phyloP scores from a whole-genome alignment of 2,888 invertebrate species.

The Acanthopleura granulata region DNA sequence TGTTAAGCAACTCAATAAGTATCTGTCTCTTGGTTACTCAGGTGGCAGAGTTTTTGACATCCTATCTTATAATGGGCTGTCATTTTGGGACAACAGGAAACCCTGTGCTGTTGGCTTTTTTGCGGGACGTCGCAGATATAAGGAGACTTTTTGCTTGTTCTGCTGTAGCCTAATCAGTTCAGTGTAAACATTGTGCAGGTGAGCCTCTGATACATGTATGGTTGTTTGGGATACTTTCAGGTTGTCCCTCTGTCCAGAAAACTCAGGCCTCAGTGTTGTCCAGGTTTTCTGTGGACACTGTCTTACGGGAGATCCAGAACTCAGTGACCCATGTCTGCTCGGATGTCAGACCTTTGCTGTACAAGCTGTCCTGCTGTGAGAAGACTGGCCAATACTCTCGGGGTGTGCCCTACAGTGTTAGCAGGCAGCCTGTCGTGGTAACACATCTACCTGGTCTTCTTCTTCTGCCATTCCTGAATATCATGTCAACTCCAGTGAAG shows the following conservation, averaged over 20 bases:
- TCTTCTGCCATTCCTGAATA: too few species aligned
- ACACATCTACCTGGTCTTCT: background rate
- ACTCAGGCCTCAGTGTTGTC: slow-evolving; percentile 38
- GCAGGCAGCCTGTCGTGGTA: slow-evolving; percentile 47
- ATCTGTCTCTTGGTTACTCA: too few species aligned
- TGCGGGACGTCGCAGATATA: too few species aligned
- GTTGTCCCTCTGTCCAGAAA: slow-evolving; percentile 14
- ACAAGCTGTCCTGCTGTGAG: slow-evolving; percentile 47
- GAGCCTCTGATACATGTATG: background rate
- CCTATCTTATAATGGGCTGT: too few species aligned
- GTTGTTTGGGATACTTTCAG: background rate
- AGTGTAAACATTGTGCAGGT: too few species aligned
- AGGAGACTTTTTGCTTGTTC: too few species aligned
- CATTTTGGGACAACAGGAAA: too few species aligned
- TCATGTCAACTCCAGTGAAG: too few species aligned
- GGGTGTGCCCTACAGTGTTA: slow-evolving; percentile 47
- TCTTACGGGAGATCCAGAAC: slow-evolving; percentile 72
- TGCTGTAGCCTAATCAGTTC: too few species aligned
- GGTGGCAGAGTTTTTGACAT: too few species aligned
- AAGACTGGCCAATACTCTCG: slow-evolving; percentile 33
- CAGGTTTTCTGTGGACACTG: slow-evolving; percentile 69
- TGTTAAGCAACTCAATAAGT: too few species aligned
- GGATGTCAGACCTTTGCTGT: slow-evolving; percentile 57
- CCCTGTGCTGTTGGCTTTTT: too few species aligned
- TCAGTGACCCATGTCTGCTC: slow-evolving; percentile 67